Conservation (phyloP, 2,888 invertebrate genomes). For the Nomada goodeniana region DNA sequence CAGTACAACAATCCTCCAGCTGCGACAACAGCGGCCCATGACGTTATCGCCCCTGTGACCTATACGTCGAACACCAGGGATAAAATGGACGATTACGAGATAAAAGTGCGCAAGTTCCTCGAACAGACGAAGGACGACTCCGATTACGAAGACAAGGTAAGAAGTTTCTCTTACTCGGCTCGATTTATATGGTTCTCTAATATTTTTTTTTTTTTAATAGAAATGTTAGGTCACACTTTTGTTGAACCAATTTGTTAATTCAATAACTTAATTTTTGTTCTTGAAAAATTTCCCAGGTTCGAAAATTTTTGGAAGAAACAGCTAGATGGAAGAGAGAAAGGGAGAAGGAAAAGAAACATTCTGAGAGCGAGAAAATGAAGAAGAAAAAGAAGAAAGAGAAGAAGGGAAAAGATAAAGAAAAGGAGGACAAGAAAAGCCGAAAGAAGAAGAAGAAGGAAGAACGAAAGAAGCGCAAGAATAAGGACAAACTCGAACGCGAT, state of each 20-base stretch:
- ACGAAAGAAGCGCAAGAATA: conserved; percentile 85
- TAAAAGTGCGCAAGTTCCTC: conserved; percentile 90
- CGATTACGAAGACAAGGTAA: conserved; percentile 91
- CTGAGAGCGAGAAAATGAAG: conserved; percentile 87
- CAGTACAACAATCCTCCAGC: conserved; percentile 91
- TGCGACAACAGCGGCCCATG: conserved; percentile 84
- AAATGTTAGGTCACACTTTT: not conserved
- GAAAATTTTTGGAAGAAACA: conserved; percentile 93
- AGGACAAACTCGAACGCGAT: conserved; percentile 87
- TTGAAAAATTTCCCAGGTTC: conserved; percentile 85
- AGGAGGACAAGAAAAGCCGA: conserved; percentile 86
- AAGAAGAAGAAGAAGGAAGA: conserved; percentile 89
- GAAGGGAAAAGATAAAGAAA: conserved; percentile 89
- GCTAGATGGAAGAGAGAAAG: conserved; percentile 91
- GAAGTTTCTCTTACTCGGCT: not conserved
- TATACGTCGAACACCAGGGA: conserved; percentile 83
- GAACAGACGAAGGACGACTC: conserved; percentile 93
- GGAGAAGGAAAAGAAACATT: conserved; percentile 90
- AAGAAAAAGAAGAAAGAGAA: conserved; percentile 91
- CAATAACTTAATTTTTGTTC: not conserved
- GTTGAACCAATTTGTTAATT: not conserved
- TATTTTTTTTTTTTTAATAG: conserved; percentile 1
- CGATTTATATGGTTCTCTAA: not conserved
- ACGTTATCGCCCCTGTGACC: conserved; percentile 85
- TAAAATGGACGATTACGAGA: conserved; percentile 87